Percentiles rank a stretch among this genome's conserved stretches.
These are phyloP conservation scores for Galeopterus variegatus DNA, from an alignment of 2,113 vertebrate genomes.

Conservation along the genomic window DNA sequence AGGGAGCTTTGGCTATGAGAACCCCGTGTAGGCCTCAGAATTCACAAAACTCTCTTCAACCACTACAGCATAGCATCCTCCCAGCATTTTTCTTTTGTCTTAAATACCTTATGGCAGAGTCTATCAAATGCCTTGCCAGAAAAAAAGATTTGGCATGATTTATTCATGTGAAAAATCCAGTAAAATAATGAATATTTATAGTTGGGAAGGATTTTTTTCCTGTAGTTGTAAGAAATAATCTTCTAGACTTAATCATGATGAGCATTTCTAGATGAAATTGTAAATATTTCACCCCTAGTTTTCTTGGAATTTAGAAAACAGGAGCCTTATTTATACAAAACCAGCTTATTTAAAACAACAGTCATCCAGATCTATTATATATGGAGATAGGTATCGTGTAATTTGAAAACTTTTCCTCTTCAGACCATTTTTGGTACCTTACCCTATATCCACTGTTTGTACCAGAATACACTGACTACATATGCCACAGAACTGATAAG, in stretches of 20 bases:
- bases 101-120: background rate
- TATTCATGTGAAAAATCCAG: background rate
- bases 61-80: background rate
- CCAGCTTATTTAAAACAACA: background rate
- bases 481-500: background rate
- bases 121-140: background rate
- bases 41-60: background rate
- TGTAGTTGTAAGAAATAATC: background rate
- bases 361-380: background rate
- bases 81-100: background rate
- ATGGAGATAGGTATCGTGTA: background rate
- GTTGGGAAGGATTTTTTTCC: background rate
- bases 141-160: background rate
- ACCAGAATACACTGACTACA: background rate
- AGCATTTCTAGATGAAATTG: constrained; percentile 29
- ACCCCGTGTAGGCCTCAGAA: background rate
- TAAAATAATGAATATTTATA: constrained; percentile 3
- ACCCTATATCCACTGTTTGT: background rate
- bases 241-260: background rate
- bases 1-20: background rate
- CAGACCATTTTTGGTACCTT: background rate
- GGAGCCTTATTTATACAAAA: constrained; percentile 5
- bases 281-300: background rate
- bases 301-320: constrained; percentile 27
- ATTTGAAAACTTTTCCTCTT: background rate